Conservation (phyloP, 2,797 vertebrate genomes). For the Arrhamphus sclerolepis region DNA sequence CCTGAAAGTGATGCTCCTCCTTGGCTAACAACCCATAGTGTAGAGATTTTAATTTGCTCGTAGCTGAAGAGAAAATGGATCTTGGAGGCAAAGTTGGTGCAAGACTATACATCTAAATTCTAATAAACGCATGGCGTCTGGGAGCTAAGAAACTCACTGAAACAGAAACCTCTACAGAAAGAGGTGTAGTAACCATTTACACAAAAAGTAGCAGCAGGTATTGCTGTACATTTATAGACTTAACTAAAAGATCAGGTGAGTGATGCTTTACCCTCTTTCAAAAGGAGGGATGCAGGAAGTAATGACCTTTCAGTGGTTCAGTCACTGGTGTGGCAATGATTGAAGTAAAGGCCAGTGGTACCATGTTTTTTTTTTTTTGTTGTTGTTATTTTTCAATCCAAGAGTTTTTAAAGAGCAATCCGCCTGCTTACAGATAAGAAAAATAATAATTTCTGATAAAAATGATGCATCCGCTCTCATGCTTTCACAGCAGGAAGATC, state of each 20-base stretch:
- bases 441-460: neutral
- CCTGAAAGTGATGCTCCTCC: slow-evolving; percentile 66
- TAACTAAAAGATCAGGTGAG: neutral
- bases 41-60: slow-evolving; percentile 37
- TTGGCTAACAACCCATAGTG: slow-evolving; percentile 53
- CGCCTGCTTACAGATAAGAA: slow-evolving; percentile 11
- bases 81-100: slow-evolving; percentile 19
- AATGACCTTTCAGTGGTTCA: neutral
- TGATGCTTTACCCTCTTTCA: neutral
- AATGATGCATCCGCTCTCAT: slow-evolving; percentile 13
- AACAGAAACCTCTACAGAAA: neutral
- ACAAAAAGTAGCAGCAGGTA: neutral
- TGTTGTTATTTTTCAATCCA: neutral
- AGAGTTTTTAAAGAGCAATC: slow-evolving; percentile 12
- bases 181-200: too few species aligned
- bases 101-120: neutral
- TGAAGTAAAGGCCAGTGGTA: too few species aligned
- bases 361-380: too few species aligned
- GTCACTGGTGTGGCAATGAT: too few species aligned
- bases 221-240: neutral
- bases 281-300: neutral
- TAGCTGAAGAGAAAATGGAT: slow-evolving; percentile 30
- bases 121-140: neutral
- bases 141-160: slow-evolving; percentile 4
- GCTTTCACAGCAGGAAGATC: slow-evolving; percentile 30